phyloP scores from a whole-genome alignment of 2,113 vertebrate genomes.

The Megaceryle torquata region DNA sequence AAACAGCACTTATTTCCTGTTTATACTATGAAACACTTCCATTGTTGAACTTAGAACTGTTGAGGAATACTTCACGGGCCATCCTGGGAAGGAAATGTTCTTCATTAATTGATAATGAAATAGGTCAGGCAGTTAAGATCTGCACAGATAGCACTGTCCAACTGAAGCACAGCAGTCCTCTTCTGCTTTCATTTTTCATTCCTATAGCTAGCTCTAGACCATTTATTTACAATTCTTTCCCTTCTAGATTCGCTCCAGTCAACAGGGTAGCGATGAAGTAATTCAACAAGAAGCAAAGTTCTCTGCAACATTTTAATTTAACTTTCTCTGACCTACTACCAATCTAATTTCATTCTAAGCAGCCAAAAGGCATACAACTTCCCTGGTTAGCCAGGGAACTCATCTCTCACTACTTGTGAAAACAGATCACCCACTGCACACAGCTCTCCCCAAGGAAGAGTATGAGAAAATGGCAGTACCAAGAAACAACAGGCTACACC shows the following conservation, averaged over 20 bases:
- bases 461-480: background rate
- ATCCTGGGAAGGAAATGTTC: background rate
- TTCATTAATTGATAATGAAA: background rate
- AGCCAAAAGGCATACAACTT: background rate
- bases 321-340: background rate
- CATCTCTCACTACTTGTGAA: background rate
- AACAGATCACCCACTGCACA: background rate
- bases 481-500: background rate
- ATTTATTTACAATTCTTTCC: background rate
- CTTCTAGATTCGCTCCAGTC: background rate
- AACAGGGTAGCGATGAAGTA: background rate
- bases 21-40: background rate
- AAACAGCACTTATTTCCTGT: background rate
- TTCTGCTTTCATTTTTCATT: background rate
- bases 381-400: background rate
- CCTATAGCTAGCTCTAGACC: background rate
- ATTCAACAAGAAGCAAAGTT: background rate
- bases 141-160: background rate
- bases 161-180: background rate
- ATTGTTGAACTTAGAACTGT: background rate
- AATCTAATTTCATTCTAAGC: background rate
- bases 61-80: background rate
- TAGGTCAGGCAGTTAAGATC: background rate
- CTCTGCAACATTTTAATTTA: background rate
- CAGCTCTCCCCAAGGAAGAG: background rate